phyloP scores from a whole-genome alignment of 2,113 vertebrate genomes.

The Aythya baeri region DNA sequence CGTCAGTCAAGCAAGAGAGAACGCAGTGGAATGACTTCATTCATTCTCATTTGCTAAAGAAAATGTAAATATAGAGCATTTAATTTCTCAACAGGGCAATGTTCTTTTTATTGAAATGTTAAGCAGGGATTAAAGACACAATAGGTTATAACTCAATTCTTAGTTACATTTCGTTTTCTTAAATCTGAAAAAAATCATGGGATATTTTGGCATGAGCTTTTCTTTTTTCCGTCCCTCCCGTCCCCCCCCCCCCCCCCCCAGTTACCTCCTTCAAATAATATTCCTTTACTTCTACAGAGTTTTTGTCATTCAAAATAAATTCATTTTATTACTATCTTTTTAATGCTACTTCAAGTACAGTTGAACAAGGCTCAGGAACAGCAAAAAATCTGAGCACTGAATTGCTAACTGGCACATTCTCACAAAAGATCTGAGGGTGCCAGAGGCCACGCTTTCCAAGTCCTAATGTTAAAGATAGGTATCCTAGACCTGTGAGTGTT shows the following conservation, averaged over 20 bases:
- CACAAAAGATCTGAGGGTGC: background rate
- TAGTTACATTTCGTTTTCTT: slow-evolving; percentile 2
- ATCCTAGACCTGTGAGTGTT: background rate
- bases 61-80: slow-evolving; percentile 46
- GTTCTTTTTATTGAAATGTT: slow-evolving; percentile 67
- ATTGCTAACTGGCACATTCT: background rate
- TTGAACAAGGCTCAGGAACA: background rate
- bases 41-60: slow-evolving; percentile 49
- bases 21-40: slow-evolving; percentile 54
- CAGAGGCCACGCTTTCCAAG: background rate
- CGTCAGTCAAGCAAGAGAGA: slow-evolving; percentile 63
- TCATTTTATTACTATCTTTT: background rate
- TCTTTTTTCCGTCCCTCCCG: too few relatives aligned
- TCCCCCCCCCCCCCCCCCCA: background rate
- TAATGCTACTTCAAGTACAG: background rate
- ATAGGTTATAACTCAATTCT: slow-evolving; percentile 57
- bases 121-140: slow-evolving; percentile 60
- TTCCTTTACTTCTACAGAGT: background rate
- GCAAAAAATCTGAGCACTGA: background rate
- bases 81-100: slow-evolving; percentile 58
- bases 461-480: background rate
- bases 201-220: background rate
- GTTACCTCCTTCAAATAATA: background rate
- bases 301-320: background rate
- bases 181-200: background rate